phyloP scores from a whole-genome alignment of 2,888 invertebrate species.

The Leucoma salicis region DNA sequence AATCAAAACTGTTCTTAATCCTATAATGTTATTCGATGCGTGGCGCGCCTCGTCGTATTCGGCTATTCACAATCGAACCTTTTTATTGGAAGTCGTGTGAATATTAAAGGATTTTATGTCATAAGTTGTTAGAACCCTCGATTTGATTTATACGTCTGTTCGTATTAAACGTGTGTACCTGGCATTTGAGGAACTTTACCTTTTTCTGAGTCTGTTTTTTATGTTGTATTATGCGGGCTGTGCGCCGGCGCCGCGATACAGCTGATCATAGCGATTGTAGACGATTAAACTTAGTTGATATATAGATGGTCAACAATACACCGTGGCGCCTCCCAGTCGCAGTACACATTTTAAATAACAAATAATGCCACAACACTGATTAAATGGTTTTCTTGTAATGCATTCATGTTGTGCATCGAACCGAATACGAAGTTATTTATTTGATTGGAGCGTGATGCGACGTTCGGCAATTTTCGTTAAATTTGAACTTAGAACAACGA shows the following conservation, averaged over 20 bases:
- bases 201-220: conserved; percentile 56
- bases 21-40: conserved; percentile 65
- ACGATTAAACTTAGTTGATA: conserved; percentile 58
- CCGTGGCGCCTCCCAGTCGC: conserved; percentile 47
- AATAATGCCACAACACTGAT: conserved; percentile 29
- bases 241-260: conserved; percentile 59
- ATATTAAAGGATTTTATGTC: conserved; percentile 77
- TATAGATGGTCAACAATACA: conserved; percentile 43
- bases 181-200: conserved; percentile 51
- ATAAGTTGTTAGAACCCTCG: conserved; percentile 65
- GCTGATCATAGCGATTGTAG: conserved; percentile 65
- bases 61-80: conserved; percentile 37
- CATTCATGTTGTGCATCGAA: conserved; percentile 28
- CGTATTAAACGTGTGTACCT: conserved; percentile 48
- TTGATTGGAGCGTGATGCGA: conserved; percentile 10
- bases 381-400: conserved; percentile 36
- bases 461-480: conserved; percentile 20
- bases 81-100: conserved; percentile 57
- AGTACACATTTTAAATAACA: conserved; percentile 41
- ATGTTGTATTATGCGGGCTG: conserved; percentile 37
- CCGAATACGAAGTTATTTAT: conserved; percentile 20
- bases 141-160: conserved; percentile 69
- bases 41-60: conserved; percentile 39
- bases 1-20: conserved; percentile 66
- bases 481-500: conserved; percentile 16